Conservation (phyloP, 2,113 vertebrate species). For the Melanotaenia duboulayi region DNA sequence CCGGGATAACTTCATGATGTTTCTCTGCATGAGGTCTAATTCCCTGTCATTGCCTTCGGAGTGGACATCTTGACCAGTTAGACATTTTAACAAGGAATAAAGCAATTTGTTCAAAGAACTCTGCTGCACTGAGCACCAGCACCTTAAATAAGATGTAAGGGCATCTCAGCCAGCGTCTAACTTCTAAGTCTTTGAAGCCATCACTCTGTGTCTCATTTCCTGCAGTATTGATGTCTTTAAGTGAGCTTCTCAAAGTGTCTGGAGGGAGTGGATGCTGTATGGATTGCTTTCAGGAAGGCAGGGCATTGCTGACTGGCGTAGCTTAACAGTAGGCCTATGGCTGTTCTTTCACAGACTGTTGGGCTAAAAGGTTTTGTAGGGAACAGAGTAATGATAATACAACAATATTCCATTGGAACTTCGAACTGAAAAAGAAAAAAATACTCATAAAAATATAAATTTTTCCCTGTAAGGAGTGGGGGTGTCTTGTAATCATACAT, state of each 20-base stretch:
- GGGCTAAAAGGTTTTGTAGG: background rate
- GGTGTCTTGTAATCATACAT: background rate
- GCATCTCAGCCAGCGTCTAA: constrained; percentile 63
- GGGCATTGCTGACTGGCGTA: constrained; percentile 39
- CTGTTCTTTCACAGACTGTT: constrained; percentile 14
- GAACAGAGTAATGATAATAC: background rate
- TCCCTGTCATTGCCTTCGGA: constrained; percentile 6
- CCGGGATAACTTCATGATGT: too few relatives aligned
- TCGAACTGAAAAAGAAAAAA: background rate
- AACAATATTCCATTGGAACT: background rate
- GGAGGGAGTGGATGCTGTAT: constrained; percentile 63
- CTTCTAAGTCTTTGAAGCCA: constrained; percentile 61
- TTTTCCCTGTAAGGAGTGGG: background rate
- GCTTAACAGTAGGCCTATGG: constrained; percentile 25
- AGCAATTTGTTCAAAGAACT: constrained; percentile 42
- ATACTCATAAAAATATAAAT: background rate
- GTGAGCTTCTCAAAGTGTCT: constrained; percentile 64
- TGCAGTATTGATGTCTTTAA: constrained; percentile 79
- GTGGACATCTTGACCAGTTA: constrained; percentile 17
- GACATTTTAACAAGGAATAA: constrained; percentile 52
- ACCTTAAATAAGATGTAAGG: constrained; percentile 76
- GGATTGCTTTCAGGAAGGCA: constrained; percentile 57
- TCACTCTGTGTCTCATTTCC: constrained; percentile 79
- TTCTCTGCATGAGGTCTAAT: too few relatives aligned
- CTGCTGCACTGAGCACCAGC: constrained; percentile 42